phyloP scores from a whole-genome alignment of 2,113 vertebrate species.

The Brachyhypopomus gauderio region DNA sequence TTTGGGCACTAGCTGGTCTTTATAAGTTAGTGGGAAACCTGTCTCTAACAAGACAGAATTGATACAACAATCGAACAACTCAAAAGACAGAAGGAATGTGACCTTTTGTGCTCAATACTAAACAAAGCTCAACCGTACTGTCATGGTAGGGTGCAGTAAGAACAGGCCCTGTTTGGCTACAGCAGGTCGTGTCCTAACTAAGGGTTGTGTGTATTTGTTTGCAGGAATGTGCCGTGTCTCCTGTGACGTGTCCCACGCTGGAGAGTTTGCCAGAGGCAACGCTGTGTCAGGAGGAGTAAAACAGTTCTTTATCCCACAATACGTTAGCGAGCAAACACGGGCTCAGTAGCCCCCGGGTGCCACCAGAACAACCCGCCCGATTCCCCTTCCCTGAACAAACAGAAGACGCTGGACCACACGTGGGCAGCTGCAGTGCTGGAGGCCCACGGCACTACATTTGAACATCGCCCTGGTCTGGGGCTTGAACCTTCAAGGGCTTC shows the following conservation, averaged over 20 bases:
- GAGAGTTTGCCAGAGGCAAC: conserved; percentile 13
- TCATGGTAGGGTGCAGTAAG: not conserved
- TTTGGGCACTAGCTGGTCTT: too few species aligned
- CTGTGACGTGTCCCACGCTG: not conserved
- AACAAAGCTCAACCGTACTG: not conserved
- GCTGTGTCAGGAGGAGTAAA: conserved; percentile 11
- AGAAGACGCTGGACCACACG: not conserved
- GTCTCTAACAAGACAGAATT: too few species aligned
- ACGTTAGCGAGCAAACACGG: conserved; percentile 22
- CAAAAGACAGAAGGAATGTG: too few species aligned
- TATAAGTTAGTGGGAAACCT: too few species aligned
- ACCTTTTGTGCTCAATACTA: too few species aligned
- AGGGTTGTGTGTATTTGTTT: conserved; percentile 24
- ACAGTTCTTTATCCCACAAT: conserved; percentile 1
- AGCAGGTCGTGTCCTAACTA: not conserved
- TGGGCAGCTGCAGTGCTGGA: not conserved
- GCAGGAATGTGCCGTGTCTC: conserved; percentile 22
- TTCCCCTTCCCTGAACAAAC: not conserved
- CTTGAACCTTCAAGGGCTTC: not conserved
- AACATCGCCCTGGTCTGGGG: not conserved
- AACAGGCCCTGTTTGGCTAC: not conserved
- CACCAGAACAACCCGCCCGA: not conserved
- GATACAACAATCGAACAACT: too few species aligned
- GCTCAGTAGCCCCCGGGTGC: not conserved
- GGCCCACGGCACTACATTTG: not conserved